Evolutionary conservation across 2,113 vertebrate genomes (phyloP).

Genomic region (Clarias batrachus): DNA sequence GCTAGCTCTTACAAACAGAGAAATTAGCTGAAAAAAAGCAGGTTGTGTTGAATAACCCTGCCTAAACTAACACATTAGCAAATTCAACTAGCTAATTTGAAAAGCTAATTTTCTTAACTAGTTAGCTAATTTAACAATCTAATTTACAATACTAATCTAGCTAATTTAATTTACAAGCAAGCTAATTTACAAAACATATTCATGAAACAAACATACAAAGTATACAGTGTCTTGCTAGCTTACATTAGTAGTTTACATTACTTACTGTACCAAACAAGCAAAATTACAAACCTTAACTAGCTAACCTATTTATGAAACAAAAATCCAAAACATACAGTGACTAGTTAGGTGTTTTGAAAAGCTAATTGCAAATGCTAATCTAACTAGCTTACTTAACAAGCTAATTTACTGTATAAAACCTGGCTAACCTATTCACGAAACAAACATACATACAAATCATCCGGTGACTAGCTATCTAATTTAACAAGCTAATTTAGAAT

Average conservation of each 20-base stretch:
- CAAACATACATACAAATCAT: too few species aligned
- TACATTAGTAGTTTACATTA: not conserved
- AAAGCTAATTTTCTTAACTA: not conserved
- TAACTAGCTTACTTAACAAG: not conserved
- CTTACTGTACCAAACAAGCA: not conserved
- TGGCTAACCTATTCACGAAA: too few species aligned
- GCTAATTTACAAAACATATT: too few species aligned
- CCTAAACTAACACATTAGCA: not conserved
- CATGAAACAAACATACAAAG: too few species aligned
- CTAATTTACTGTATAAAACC: not conserved
- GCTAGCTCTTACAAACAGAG: too few species aligned
- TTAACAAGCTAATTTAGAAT: too few species aligned
- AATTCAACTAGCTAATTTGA: not conserved
- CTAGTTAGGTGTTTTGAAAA: not conserved
- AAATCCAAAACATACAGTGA: not conserved
- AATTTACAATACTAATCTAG: not conserved
- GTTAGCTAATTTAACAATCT: not conserved
- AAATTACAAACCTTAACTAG: not conserved
- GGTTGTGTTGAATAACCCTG: not conserved
- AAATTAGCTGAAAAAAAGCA: not conserved
- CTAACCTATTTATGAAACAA: not conserved
- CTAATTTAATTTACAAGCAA: not conserved
- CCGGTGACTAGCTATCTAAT: too few species aligned
- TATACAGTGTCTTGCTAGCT: not conserved
- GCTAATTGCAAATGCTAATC: not conserved